Conservation (phyloP, 2,888 invertebrate genomes). For the Cosmorhoe ocellata region DNA sequence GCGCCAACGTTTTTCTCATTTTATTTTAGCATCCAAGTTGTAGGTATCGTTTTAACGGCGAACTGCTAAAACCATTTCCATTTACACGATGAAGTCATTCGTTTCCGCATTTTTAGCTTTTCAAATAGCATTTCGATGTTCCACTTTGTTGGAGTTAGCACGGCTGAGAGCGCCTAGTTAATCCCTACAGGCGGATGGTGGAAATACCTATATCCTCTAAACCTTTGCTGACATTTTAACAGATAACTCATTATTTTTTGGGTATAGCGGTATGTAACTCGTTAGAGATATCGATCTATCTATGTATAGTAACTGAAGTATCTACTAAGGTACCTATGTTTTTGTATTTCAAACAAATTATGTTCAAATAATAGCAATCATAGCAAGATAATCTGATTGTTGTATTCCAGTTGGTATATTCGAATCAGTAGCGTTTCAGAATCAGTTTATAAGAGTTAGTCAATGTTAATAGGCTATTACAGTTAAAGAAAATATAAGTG, state of each 20-base stretch:
- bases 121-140: slow-evolving; percentile 63
- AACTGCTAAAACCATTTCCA: slow-evolving; percentile 32
- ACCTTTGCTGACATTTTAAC: neutral
- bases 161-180: slow-evolving; percentile 46
- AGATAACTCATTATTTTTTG: too few species aligned
- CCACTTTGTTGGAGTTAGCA: slow-evolving; percentile 49
- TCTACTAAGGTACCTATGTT: too few species aligned
- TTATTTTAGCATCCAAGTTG: slow-evolving; percentile 3
- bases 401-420: slow-evolving; percentile 15
- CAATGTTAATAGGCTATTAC: neutral
- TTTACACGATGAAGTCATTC: slow-evolving; percentile 36
- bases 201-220: slow-evolving; percentile 33
- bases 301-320: too few species aligned
- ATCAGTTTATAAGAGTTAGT: slow-evolving; percentile 7
- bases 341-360: too few species aligned
- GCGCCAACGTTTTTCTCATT: slow-evolving; percentile 3
- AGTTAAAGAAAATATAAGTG: neutral
- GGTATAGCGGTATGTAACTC: too few species aligned
- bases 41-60: slow-evolving; percentile 8
- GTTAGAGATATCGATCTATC: neutral
- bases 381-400: slow-evolving; percentile 23
- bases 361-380: too few species aligned
- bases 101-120: slow-evolving; percentile 54
- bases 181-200: slow-evolving; percentile 46
- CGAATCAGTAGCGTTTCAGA: slow-evolving; percentile 9